These are phyloP conservation scores for Periophthalmus magnuspinnatus DNA, from an alignment of 2,797 vertebrate genomes.

Conservation along the genomic window DNA sequence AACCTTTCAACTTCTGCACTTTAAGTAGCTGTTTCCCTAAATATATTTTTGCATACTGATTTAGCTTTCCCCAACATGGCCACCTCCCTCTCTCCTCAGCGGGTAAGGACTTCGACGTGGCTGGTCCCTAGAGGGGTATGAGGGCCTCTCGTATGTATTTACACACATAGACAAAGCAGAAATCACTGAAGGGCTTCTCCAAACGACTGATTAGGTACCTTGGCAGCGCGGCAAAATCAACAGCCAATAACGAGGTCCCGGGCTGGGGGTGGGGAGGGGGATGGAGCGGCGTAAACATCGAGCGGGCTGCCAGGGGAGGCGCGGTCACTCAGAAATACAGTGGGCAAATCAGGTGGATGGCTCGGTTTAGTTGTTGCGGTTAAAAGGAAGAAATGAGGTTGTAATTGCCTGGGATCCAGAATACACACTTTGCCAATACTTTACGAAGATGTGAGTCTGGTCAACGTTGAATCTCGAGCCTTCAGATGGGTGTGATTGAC, in stretches of 20 bases:
- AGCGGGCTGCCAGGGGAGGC: background rate
- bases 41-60: background rate
- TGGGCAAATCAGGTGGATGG: background rate
- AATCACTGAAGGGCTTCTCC: slow-evolving; percentile 15
- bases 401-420: background rate
- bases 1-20: no score
- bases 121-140: background rate
- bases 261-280: background rate
- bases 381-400: background rate
- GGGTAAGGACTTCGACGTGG: background rate
- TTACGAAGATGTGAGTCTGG: no score
- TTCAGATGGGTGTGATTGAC: no score
- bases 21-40: no score
- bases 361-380: background rate
- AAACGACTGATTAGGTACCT: slow-evolving; percentile 2
- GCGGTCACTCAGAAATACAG: background rate
- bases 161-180: background rate
- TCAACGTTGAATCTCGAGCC: no score
- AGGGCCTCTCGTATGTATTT: slow-evolving; percentile 4
- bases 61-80: background rate
- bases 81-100: background rate
- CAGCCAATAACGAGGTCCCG: slow-evolving; percentile 4
- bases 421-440: no score
- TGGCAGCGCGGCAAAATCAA: slow-evolving; percentile 7
- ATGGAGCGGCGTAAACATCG: slow-evolving; percentile 1